Percentiles rank a stretch among this genome's conserved stretches.
phyloP scores from a whole-genome alignment of 1,140 invertebrate species.

The Anastrepha ludens region DNA sequence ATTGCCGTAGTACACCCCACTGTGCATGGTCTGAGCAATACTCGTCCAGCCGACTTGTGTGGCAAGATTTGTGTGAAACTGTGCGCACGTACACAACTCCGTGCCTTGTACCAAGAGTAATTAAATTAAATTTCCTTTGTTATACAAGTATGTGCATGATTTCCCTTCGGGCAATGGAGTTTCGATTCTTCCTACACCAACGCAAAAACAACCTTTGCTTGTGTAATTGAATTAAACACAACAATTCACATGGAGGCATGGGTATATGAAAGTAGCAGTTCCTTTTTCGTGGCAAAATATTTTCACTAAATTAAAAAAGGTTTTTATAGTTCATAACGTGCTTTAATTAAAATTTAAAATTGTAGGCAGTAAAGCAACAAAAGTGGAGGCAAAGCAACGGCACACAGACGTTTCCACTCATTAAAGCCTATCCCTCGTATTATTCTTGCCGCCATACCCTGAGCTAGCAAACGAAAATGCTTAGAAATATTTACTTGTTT shows the following conservation, averaged over 20 bases:
- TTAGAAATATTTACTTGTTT: conserved; percentile 3
- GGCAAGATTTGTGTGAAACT: background rate
- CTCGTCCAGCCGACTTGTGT: no score
- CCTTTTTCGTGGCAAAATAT: background rate
- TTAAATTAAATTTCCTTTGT: conserved; percentile 29
- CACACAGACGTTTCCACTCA: background rate
- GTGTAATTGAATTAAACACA: background rate
- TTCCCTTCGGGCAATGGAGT: background rate
- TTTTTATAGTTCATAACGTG: background rate
- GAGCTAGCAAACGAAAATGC: background rate
- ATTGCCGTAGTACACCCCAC: no score
- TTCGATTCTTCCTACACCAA: background rate
- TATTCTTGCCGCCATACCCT: background rate
- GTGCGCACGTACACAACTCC: background rate
- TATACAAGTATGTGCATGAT: background rate
- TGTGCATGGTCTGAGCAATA: no score
- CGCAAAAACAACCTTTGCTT: background rate
- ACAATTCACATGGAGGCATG: background rate
- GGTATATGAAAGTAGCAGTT: background rate
- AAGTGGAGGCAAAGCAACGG: background rate
- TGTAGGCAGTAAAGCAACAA: background rate
- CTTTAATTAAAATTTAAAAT: conserved; percentile 38
- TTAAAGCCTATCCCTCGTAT: background rate
- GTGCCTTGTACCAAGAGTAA: background rate
- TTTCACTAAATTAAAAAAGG: conserved; percentile 24